These are phyloP conservation scores for Notodonta ziczac DNA, from an alignment of 2,888 invertebrate genomes.

Conservation along the genomic window DNA sequence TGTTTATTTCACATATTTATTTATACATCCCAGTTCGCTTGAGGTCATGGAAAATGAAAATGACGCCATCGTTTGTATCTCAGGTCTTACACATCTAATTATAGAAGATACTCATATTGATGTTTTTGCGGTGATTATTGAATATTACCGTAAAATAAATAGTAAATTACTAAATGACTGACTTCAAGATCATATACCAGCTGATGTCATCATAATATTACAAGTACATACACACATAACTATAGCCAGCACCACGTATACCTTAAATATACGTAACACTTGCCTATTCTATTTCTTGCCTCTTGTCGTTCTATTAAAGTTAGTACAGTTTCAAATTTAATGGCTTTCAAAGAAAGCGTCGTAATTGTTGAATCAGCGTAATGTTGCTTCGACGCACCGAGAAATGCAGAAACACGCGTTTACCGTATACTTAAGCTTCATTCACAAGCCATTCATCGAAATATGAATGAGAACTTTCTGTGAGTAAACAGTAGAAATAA, in stretches of 20 bases:
- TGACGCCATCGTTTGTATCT: conserved; percentile 5
- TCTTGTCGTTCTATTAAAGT: conserved; percentile 23
- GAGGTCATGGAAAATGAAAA: conserved; percentile 26
- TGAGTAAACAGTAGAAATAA: conserved; percentile 38
- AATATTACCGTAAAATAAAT: background rate
- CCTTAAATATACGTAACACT: background rate
- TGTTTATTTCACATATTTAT: conserved; percentile 3
- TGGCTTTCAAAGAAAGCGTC: conserved; percentile 28
- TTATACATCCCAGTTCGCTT: conserved; percentile 17
- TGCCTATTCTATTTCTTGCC: too few relatives aligned
- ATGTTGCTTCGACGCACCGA: background rate
- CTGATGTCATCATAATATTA: background rate
- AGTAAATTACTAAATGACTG: background rate
- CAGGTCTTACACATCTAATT: background rate
- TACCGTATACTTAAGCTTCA: conserved; percentile 28
- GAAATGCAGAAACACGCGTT: conserved; percentile 3
- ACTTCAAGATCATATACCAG: background rate
- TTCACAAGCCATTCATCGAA: conserved; percentile 37
- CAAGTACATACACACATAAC: too few relatives aligned
- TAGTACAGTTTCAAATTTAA: conserved; percentile 24
- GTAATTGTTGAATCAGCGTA: conserved; percentile 14
- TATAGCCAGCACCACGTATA: too few relatives aligned
- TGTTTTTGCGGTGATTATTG: background rate
- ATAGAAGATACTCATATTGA: background rate
- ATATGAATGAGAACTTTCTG: conserved; percentile 45